Percentiles rank a stretch among this genome's conserved stretches.
These are phyloP conservation scores for Meta bourneti DNA, from an alignment of 2,888 invertebrate species.

Conservation along the genomic window DNA sequence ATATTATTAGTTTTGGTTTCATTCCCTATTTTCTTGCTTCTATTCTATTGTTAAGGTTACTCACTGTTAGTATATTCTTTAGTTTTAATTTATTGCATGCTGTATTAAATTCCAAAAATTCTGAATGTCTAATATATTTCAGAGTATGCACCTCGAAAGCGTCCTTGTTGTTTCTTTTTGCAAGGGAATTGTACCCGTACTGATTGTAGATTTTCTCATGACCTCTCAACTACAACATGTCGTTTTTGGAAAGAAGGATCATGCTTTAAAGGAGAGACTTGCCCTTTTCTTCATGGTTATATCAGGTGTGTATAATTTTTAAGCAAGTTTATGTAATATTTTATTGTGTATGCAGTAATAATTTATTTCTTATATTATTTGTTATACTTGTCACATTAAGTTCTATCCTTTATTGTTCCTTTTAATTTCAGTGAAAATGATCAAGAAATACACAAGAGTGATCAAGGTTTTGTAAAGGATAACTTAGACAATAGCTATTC, in stretches of 20 bases:
- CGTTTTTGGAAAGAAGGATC: constrained; percentile 82
- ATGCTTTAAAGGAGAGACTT: constrained; percentile 82
- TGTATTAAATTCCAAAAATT: neutral
- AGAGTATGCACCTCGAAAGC: constrained; percentile 78
- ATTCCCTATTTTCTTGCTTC: too few species aligned
- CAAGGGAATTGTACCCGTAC: constrained; percentile 82
- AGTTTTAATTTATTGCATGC: too few species aligned
- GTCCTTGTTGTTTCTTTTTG: constrained; percentile 82
- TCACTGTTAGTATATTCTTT: too few species aligned
- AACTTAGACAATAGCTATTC: constrained; percentile 58
- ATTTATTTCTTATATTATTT: neutral
- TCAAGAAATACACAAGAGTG: neutral
- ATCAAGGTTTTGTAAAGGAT: neutral
- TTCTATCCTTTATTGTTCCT: too few species aligned
- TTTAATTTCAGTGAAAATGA: constrained; percentile 2
- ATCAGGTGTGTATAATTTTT: constrained; percentile 3
- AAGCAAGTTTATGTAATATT: neutral
- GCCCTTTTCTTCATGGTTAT: constrained; percentile 78
- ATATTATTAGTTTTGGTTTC: too few species aligned
- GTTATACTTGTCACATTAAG: neutral
- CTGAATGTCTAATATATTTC: constrained; percentile 26
- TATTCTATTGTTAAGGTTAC: too few species aligned
- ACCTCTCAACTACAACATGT: constrained; percentile 82
- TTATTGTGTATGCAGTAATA: neutral
- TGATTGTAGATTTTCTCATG: constrained; percentile 83